Conservation (phyloP, 2,113 vertebrate genomes). For the Forbesichthys agassizii region DNA sequence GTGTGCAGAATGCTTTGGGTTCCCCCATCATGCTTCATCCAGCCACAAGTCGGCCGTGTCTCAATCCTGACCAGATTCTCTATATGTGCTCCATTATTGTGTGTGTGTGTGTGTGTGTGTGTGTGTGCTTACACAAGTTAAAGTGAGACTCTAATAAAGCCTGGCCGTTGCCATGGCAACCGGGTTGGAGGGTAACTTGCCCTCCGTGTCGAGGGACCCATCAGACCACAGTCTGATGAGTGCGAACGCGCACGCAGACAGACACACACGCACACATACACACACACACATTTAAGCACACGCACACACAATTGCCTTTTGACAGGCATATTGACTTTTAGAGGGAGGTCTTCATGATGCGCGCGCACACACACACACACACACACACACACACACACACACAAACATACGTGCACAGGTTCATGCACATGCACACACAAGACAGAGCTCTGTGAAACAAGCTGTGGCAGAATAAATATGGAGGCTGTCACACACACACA, state of each 20-base stretch:
- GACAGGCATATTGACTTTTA: conserved; percentile 48
- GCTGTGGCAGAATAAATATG: no score
- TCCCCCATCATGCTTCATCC: conserved; percentile 78
- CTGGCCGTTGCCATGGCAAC: conserved; percentile 78
- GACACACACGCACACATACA: conserved; percentile 12
- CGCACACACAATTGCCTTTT: conserved; percentile 26
- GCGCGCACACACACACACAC: not conserved
- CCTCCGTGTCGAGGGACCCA: conserved; percentile 61
- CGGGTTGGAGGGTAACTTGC: conserved; percentile 74
- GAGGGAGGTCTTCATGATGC: conserved; percentile 37
- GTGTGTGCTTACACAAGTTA: conserved; percentile 17
- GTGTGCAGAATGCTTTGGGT: conserved; percentile 56
- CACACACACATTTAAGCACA: conserved; percentile 38
- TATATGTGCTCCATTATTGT: conserved; percentile 37
- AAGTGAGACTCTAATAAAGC: conserved; percentile 77
- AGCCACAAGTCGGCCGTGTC: conserved; percentile 74
- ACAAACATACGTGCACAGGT: no score
- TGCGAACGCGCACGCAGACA: no score
- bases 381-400: no score
- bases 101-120: conserved; percentile 18
- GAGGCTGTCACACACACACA: no score
- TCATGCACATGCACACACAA: no score
- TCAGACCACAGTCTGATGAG: conserved; percentile 29
- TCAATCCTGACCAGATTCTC: conserved; percentile 82
- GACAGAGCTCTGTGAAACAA: no score